A percentile compares a stretch with the other conserved stretches of the same genome.
Evolutionary conservation across 2,888 invertebrate genomes (phyloP).

Genomic region (Zaprionus bogoriensis): DNA sequence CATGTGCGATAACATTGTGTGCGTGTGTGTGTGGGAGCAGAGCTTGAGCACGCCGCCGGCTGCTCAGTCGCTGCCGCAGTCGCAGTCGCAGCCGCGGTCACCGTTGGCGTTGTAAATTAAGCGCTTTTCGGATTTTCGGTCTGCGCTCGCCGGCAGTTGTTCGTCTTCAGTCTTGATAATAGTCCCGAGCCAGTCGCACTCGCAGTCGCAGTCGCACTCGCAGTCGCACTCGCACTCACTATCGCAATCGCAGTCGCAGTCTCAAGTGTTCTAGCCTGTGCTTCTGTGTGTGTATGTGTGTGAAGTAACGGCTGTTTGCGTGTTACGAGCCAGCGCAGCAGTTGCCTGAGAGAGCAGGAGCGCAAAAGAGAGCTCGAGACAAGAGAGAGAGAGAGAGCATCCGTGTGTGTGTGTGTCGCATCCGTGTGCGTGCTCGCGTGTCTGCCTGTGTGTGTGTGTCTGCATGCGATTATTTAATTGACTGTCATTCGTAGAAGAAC

Average conservation of each 20-base stretch:
- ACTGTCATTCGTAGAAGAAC: constrained; percentile 4
- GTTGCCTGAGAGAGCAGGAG: background rate
- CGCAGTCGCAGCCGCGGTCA: too few species aligned
- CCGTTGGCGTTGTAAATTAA: constrained; percentile 53
- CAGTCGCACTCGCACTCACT: constrained; percentile 25
- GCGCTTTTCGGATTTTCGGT: constrained; percentile 41
- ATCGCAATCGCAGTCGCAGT: constrained; percentile 6
- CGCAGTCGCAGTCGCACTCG: constrained; percentile 19
- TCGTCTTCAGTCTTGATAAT: constrained; percentile 73
- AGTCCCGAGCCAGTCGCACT: constrained; percentile 43
- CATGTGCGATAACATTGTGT: constrained; percentile 46
- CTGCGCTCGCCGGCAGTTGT: constrained; percentile 40
- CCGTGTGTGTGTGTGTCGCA: constrained; percentile 33
- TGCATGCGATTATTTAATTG: constrained; percentile 55
- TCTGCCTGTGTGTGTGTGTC: background rate
- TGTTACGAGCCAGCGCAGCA: too few species aligned
- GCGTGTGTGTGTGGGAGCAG: constrained; percentile 38
- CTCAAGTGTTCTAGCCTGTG: constrained; percentile 36
- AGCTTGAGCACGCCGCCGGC: constrained; percentile 32
- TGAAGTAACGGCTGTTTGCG: constrained; percentile 65
- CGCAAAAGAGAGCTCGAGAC: background rate
- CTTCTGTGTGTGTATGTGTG: background rate
- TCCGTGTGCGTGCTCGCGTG: constrained; percentile 27
- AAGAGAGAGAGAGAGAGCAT: constrained; percentile 9
- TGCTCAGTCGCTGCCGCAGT: constrained; percentile 26